Evolutionary conservation across 2,113 vertebrate genomes (phyloP).

Genomic region (Pygoscelis adeliae): DNA sequence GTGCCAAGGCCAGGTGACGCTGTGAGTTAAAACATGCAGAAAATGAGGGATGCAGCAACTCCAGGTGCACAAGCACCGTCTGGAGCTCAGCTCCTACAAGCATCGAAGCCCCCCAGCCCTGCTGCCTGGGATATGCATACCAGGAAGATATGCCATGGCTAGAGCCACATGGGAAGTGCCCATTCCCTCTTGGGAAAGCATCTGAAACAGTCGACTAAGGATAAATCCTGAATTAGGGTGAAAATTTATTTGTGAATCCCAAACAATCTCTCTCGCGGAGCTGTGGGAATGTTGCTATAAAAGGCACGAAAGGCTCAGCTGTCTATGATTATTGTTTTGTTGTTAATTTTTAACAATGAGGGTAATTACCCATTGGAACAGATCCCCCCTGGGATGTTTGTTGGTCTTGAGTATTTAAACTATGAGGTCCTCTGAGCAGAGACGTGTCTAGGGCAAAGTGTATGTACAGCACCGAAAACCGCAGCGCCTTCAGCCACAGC

Average conservation of each 20-base stretch:
- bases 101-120: not conserved
- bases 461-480: not conserved
- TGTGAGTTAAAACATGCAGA: not conserved
- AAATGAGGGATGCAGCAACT: not conserved
- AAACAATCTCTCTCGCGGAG: conserved; percentile 5
- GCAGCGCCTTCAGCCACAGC: not conserved
- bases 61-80: not conserved
- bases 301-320: conserved; percentile 35
- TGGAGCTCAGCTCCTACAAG: not conserved
- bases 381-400: conserved; percentile 3
- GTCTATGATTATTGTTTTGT: conserved; percentile 55
- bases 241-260: conserved; percentile 35
- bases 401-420: conserved; percentile 42
- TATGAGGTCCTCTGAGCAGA: conserved; percentile 27
- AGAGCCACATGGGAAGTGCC: not conserved
- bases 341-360: conserved; percentile 67
- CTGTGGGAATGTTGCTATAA: conserved; percentile 52
- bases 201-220: not conserved
- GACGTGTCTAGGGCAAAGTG: conserved; percentile 54
- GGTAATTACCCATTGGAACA: conserved; percentile 44
- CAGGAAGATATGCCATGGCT: not conserved
- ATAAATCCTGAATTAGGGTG: conserved; percentile 41
- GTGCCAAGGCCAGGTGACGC: not conserved
- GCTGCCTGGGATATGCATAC: not conserved
- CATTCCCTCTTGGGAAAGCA: not conserved